A percentile compares a stretch with the other conserved stretches of the same genome.
Evolutionary conservation across 2,113 vertebrate genomes (phyloP).

Genomic region (Gnathonemus echidnorhynchus): DNA sequence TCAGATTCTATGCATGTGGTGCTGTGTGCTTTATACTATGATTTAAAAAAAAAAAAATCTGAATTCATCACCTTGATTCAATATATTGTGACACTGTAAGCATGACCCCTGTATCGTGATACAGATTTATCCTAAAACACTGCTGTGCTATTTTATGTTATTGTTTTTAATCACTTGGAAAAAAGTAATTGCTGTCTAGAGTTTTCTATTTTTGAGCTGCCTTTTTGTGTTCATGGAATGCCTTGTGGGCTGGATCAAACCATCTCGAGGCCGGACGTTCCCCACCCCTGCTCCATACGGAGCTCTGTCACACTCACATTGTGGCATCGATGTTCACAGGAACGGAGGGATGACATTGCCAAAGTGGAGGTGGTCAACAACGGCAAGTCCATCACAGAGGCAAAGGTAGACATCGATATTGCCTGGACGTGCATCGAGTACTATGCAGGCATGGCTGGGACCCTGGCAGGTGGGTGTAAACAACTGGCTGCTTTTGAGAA

Average conservation of each 20-base stretch:
- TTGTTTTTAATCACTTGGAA: no score
- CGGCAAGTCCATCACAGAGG: constrained; percentile 86
- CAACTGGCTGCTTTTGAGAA: neutral
- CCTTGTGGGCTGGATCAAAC: neutral
- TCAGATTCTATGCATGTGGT: no score
- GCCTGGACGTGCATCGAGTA: constrained; percentile 85
- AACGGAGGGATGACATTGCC: constrained; percentile 77
- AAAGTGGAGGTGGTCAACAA: constrained; percentile 86
- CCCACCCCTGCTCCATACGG: neutral
- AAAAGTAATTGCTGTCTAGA: neutral
- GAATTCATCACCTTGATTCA: no score
- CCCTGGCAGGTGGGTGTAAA: constrained; percentile 69
- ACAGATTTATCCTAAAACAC: no score
- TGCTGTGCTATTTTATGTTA: no score
- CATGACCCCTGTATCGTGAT: no score
- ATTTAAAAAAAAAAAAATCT: no score
- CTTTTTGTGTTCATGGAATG: neutral
- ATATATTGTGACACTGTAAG: no score
- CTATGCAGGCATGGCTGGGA: constrained; percentile 79
- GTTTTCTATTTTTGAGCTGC: neutral
- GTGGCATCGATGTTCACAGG: constrained; percentile 52
- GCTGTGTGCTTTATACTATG: no score
- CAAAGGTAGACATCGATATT: constrained; percentile 70
- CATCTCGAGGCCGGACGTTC: neutral
- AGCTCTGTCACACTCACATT: neutral